Evolutionary conservation across 1,140 invertebrate genomes (phyloP).

Genomic region (Melanaphis sacchari): DNA sequence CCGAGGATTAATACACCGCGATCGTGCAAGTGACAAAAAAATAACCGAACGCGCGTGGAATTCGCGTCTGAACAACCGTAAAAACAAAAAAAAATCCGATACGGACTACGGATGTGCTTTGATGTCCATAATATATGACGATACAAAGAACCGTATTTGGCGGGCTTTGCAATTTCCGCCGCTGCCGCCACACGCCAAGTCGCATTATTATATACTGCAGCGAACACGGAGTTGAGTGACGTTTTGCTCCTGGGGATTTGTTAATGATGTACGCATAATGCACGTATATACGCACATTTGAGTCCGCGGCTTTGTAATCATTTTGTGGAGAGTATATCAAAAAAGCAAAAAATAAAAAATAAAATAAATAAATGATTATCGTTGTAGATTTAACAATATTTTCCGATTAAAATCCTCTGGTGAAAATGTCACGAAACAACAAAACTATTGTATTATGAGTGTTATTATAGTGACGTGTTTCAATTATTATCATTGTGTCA

Average conservation of each 20-base stretch:
- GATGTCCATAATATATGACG: slow-evolving; percentile 4
- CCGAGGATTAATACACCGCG: slow-evolving; percentile 4
- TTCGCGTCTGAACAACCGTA: background rate
- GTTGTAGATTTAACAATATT: background rate
- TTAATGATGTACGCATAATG: background rate
- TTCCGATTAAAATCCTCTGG: background rate
- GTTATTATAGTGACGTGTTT: too few species aligned
- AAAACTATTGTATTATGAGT: background rate
- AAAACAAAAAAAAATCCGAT: slow-evolving; percentile 17
- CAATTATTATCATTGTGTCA: too few species aligned
- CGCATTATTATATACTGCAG: background rate
- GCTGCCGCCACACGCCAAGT: background rate
- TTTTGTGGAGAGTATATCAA: background rate
- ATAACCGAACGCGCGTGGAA: slow-evolving; percentile 10
- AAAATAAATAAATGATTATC: background rate
- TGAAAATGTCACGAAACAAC: background rate
- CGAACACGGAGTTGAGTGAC: background rate
- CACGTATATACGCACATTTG: background rate
- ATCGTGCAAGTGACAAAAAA: slow-evolving; percentile 29
- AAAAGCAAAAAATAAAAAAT: too few species aligned
- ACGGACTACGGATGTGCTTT: slow-evolving; percentile 22
- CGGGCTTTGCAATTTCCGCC: slow-evolving; percentile 16
- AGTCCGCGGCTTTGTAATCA: background rate
- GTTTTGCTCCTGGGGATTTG: slow-evolving; percentile 4
- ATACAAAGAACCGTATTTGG: background rate